phyloP scores from a whole-genome alignment of 2,797 vertebrate species.

The Xyrichtys novacula region DNA sequence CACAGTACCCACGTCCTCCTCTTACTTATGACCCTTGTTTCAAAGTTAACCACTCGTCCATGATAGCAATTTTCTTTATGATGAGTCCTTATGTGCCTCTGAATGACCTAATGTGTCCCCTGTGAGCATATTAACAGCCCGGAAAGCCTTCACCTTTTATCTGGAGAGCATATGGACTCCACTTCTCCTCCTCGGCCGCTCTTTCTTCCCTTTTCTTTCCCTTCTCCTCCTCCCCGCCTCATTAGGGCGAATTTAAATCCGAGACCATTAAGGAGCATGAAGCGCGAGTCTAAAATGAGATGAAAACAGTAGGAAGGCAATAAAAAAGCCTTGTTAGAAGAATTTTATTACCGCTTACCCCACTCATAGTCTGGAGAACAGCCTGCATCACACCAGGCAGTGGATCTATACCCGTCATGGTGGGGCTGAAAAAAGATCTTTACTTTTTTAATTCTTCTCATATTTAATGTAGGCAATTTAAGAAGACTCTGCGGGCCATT shows the following conservation, averaged over 20 bases:
- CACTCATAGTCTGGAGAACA: constrained; percentile 57
- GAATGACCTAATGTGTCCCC: constrained; percentile 10
- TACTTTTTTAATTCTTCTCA: constrained; percentile 27
- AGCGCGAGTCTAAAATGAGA: constrained; percentile 64
- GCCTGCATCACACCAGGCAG: constrained; percentile 60
- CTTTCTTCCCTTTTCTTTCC: neutral
- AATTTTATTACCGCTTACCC: constrained; percentile 71
- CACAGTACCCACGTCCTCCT: neutral
- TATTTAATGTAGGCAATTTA: constrained; percentile 56
- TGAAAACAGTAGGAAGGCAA: constrained; percentile 77
- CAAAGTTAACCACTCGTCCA: neutral
- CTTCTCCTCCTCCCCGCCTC: constrained; percentile 43
- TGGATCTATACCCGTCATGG: constrained; percentile 47
- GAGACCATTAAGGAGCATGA: constrained; percentile 64
- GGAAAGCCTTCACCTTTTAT: constrained; percentile 54
- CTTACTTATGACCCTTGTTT: neutral
- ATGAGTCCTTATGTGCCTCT: constrained; percentile 10
- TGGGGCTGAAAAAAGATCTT: constrained; percentile 24
- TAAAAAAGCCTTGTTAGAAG: constrained; percentile 76
- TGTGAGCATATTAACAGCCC: neutral
- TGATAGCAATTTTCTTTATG: constrained; percentile 1
- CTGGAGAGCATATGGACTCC: constrained; percentile 1
- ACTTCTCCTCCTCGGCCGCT: neutral
- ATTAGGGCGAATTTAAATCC: constrained; percentile 67
- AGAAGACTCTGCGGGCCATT: constrained; percentile 34